Evolutionary conservation across 2,113 vertebrate species (phyloP).

Genomic region (Lampris megalopsis): DNA sequence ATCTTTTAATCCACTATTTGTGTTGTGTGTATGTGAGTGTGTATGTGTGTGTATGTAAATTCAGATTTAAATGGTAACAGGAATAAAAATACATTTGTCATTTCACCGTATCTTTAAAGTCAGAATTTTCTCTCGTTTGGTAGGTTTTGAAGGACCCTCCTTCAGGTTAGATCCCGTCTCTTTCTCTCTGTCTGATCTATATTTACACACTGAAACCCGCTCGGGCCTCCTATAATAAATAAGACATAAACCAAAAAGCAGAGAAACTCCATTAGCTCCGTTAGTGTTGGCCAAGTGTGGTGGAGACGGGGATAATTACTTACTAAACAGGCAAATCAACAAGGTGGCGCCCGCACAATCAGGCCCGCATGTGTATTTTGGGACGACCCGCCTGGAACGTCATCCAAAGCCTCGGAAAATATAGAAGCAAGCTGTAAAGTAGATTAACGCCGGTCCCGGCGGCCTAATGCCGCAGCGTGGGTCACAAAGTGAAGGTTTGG

Average conservation of each 20-base stretch:
- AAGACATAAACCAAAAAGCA: conserved; percentile 77
- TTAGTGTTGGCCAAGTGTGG: conserved; percentile 69
- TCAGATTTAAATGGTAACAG: too few species aligned
- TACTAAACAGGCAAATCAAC: conserved; percentile 77
- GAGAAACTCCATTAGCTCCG: conserved; percentile 73
- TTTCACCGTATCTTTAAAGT: too few species aligned
- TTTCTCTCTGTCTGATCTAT: conserved; percentile 9
- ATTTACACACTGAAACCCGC: conserved; percentile 42
- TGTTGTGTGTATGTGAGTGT: too few species aligned
- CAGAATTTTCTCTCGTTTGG: too few species aligned
- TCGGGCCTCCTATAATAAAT: conserved; percentile 72
- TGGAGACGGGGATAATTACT: conserved; percentile 74
- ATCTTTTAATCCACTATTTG: too few species aligned
- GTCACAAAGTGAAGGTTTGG: conserved; percentile 32
- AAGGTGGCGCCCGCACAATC: conserved; percentile 74
- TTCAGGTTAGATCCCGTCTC: conserved; percentile 9
- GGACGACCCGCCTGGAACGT: conserved; percentile 58
- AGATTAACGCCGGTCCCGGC: background rate
- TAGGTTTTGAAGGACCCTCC: too few species aligned
- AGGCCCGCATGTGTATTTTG: conserved; percentile 67
- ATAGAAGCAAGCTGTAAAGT: conserved; percentile 24
- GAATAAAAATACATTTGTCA: too few species aligned
- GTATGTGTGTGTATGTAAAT: too few species aligned
- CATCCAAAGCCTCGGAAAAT: conserved; percentile 46
- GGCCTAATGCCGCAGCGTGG: conserved; percentile 13